Base-by-base conservation (phyloP, 1,140 invertebrate genomes). In the Diabrotica undecimpunctata region DNA sequence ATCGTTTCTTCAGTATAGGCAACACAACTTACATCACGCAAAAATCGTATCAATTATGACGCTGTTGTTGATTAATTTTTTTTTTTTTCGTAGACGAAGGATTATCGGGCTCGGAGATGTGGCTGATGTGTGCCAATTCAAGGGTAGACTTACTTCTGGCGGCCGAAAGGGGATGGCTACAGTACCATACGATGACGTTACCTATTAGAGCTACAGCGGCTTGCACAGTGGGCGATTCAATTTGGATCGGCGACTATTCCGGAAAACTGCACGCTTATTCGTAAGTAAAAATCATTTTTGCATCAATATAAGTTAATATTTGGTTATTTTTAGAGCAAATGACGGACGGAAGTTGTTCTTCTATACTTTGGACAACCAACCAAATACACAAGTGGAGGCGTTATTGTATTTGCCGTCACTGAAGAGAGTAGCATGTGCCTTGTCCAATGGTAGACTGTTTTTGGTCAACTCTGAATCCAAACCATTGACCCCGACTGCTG, bases 161-260 rank as follows among this genome's bases (percentile, higher is more conserved):
- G 50, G 84, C 82, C 0, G 79, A 83, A 35, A 81, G 82, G 69
- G 87, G 86, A 46, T 85, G 82, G 84, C 65, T 85, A 2, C 82
- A 85, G 59, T 84, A 86, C 60, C 81, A 84, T 2, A 79, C 82
- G 13, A 83, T 84, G 66, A 79, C 70, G 37, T 68, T 77, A 36
- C 82, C 85, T 0, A 83, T 87, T 10, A 79, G 84, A 63, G 85
- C 87, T 53, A 88, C 86, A 25, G 84, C 85, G 0, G 81, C 87
- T 75, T 90, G 88, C 73, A 84, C 87, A 4, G 85, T 94, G 14
- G 84, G 87, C 66, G 82, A 84, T 64, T 82, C 83, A 41, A 86
- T 96, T 56, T 97, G 94, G 94, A 85, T 95, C 62, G 94, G 93
- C 0, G 94, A 96, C 78, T 89, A 87, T 61, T 80, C 83, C 0